Conservation (phyloP, 2,113 vertebrate species). For the Mohoua ochrocephala region DNA sequence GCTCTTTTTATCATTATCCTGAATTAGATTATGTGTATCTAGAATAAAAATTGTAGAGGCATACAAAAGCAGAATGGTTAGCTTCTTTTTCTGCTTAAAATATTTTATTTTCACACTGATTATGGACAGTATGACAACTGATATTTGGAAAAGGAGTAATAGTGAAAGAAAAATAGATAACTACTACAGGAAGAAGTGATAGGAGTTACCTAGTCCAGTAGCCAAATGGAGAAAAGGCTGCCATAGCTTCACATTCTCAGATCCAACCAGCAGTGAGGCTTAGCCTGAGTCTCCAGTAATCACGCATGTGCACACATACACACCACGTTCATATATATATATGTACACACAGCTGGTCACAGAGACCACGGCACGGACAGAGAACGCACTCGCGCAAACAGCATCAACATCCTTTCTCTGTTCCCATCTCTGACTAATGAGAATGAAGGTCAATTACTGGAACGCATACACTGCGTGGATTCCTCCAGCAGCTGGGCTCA, state of each 20-base stretch:
- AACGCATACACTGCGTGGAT: neutral
- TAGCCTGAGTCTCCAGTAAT: neutral
- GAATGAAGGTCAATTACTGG: neutral
- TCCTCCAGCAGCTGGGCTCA: neutral
- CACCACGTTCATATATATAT: accelerated
- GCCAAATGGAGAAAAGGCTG: neutral
- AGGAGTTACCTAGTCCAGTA: neutral
- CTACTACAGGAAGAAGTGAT: neutral
- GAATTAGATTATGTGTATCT: neutral
- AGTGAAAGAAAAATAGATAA: neutral
- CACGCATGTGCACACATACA: accelerated
- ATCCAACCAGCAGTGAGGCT: neutral
- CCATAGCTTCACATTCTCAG: neutral
- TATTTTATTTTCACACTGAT: neutral
- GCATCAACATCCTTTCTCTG: neutral
- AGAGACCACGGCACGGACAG: neutral
- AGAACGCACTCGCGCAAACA: neutral
- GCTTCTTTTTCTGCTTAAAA: neutral
- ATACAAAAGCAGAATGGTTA: neutral
- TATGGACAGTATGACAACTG: neutral
- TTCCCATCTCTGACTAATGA: neutral
- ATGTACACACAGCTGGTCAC: neutral
- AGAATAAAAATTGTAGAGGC: neutral
- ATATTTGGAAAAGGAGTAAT: neutral
- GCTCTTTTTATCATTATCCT: neutral